phyloP scores from a whole-genome alignment of 2,113 vertebrate species.

The Puffinus mauretanicus region DNA sequence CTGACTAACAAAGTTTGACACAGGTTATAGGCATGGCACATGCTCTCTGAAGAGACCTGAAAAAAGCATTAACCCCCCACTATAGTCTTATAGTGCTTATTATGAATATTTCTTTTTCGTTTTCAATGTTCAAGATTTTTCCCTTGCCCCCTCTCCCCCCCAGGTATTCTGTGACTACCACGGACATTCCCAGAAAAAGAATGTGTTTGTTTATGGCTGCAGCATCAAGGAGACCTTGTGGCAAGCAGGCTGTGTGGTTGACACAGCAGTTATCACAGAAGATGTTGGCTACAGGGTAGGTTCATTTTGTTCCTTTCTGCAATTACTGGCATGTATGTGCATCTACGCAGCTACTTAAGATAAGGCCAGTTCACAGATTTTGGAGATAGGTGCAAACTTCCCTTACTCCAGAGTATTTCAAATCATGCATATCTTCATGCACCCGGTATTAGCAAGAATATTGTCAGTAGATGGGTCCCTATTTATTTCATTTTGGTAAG shows the following conservation, averaged over 20 bases:
- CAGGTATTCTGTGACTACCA: constrained; percentile 97
- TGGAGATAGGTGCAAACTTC: background rate
- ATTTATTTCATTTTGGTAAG: background rate
- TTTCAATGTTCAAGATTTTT: background rate
- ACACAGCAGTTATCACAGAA: constrained; percentile 75
- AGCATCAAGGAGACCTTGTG: constrained; percentile 91
- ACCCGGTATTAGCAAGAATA: background rate
- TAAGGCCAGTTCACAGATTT: background rate
- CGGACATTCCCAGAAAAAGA: constrained; percentile 92
- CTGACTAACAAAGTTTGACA: background rate
- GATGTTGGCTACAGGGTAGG: constrained; percentile 87
- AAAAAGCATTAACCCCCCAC: background rate
- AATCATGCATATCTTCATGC: background rate
- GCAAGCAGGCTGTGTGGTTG: constrained; percentile 80
- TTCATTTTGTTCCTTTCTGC: background rate
- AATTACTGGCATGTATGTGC: accelerated
- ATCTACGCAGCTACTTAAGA: background rate
- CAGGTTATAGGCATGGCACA: background rate
- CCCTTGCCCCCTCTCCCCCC: too few species aligned
- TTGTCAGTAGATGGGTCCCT: background rate
- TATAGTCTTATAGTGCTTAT: background rate
- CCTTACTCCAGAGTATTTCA: background rate
- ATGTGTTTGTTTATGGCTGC: constrained; percentile 92
- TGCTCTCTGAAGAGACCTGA: background rate
- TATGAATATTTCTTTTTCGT: background rate